phyloP scores from a whole-genome alignment of 2,797 vertebrate genomes.

The Huso huso region DNA sequence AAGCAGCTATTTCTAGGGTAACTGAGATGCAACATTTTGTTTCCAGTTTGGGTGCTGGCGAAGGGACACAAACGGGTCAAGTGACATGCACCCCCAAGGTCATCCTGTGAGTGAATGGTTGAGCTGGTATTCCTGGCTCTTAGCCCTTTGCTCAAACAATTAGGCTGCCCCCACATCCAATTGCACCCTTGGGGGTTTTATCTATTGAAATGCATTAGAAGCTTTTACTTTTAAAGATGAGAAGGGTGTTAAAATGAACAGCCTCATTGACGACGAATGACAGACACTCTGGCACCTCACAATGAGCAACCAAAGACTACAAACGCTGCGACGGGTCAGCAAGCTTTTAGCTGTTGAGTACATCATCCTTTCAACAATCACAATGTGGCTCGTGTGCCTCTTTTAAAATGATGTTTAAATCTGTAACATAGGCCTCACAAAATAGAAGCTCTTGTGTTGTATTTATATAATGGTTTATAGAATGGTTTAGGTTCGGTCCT shows the following conservation, averaged over 20 bases:
- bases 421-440: too few species aligned
- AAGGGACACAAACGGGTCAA: conserved; percentile 54
- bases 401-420: too few species aligned
- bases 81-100: conserved; percentile 65
- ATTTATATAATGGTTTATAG: too few species aligned
- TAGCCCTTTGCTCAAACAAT: conserved; percentile 47
- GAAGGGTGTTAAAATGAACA: conserved; percentile 50
- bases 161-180: conserved; percentile 55
- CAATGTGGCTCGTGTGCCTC: too few species aligned
- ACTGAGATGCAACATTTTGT: too few species aligned
- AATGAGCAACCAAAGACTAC: conserved; percentile 29
- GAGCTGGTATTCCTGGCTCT: conserved; percentile 38
- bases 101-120: conserved; percentile 41
- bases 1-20: too few species aligned
- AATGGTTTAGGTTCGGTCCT: too few species aligned
- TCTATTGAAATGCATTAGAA: conserved; percentile 59
- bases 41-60: too few species aligned
- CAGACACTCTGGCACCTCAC: conserved; percentile 57
- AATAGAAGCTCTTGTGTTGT: too few species aligned
- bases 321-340: too few species aligned
- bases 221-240: conserved; percentile 45
- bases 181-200: conserved; percentile 42
- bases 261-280: conserved; percentile 32
- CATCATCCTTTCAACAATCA: too few species aligned
- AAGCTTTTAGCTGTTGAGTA: too few species aligned